Base-by-base conservation (phyloP, 2,113 vertebrate genomes). In the Oreochromis tanganicae region DNA sequence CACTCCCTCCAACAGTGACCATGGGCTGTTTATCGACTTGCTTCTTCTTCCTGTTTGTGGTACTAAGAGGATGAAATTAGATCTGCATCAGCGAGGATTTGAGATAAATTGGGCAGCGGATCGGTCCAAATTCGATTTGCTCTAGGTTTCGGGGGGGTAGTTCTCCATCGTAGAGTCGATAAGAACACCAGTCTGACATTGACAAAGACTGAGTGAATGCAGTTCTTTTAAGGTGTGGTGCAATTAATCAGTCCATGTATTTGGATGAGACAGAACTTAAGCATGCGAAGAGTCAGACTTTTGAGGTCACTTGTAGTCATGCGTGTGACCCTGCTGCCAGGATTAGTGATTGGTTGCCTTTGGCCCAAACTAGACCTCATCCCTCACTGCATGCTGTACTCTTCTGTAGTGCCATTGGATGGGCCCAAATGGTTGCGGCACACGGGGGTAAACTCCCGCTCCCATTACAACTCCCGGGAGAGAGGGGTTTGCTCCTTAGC, bases 21-120 rank as follows among this genome's bases (percentile, higher is more conserved):
- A 87, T 87, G 89, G 91, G 88, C 91, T 93, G 89, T 94, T 94
- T 93, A 96, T 95, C 90, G 91, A 93, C 93, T 89, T 90, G 81
- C 89, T 91, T 87, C 90, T 93, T 82, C 94, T 95, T 96, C 93
- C 95, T 95, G 94, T 95, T 93, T 93, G 93, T 90, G 92, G 91
- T 94, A 90, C 92, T 94, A 91, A 95, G 93, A 95, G 95, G 92
- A 86, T 95, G 94, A 94, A 95, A 96, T 96, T 94, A 95, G 92
- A 96, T 95, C 95, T 92, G 90, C 89, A 93, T 95, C 83, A 75
- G 88, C 21, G 66, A 92, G 91, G 92, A 93, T 96, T 92, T 91
- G 86, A 95, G 93, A 95, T 95, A 92, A 94, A 96, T 95, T 94
- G 90, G 92, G 91, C 84, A 94, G 90, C 93, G 17, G 93, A 93